Base-by-base conservation (phyloP, 2,888 invertebrate genomes). In the Eupithecia dodoneata region DNA sequence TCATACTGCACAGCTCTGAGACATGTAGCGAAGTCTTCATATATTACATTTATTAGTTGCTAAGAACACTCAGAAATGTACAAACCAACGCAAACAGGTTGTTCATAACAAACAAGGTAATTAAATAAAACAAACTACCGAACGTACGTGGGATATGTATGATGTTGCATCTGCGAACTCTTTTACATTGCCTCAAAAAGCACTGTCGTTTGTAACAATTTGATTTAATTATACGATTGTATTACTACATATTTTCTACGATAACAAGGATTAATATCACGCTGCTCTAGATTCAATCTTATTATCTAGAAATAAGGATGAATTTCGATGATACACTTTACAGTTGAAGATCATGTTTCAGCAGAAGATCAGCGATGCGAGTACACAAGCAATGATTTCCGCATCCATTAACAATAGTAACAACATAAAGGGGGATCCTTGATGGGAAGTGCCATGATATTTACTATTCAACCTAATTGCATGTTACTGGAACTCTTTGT, bases 361-460 rank as follows among this genome's bases (percentile, higher is more conserved):
- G 5, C 49, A 45, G 47, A 69, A 44, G 69, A 70, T 30, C n/a
- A 70, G 47, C 55, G 66, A 70, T 70, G 70, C 55, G 63, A 63
- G 72, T 55, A 78, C 55, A 75, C 75, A 73, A 18, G n/a, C 85
- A 83, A 87, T 87, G 86, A 84, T 85, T 86, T 86, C 83, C 85
- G 83, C 79, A 81, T 83, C 80, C 83, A 79, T 80, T 82, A 83
- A 63, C 72, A 75, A 70, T 65, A 66, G 63, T 76, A 79, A 76
- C 76, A 76, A 49, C 41, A 66, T 70, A 65, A 77, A 70, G 55
- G 55, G 47, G 18, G 13, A n/a, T 63, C 41, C 30, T 70, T 65
- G 45, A 30, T 18, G 42, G 18, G 42, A 47, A 9, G 63, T 42
- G 18, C n/a, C 18, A 47, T 47, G 70, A 12, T 63, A 59, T 63